Evolutionary conservation across 2,797 vertebrate genomes (phyloP), one percentile per base, ranked within the genome.

Genomic region (Rhinatrema bivittatum): DNA sequence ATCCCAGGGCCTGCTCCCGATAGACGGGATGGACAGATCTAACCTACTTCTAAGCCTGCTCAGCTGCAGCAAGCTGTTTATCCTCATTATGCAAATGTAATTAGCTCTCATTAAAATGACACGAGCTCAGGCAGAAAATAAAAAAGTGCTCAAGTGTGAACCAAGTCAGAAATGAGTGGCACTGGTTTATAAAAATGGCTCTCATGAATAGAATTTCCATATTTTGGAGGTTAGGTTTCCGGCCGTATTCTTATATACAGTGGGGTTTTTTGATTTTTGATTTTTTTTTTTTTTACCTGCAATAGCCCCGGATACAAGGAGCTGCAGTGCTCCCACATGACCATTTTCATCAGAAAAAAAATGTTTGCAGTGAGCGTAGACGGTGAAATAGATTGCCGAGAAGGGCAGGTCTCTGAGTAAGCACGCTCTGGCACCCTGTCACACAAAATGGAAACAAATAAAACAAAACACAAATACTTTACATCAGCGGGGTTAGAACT

Each of bases 401-500:
- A 99, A 99, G 50, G 96, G 96, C 84, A 99, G 97, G 82, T 99
- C 96, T 67, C 96, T 87, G 67, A 99, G 83, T 79, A 98, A 99
- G 74, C 95, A 99, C 1, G 96, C 96, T 86, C 99, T 98, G 62
- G 95, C 94, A 66, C 95, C 96, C 95, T 98, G 62, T 62, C 52
- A 69, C 34, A 46, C 10, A 54, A 42, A 50, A 60, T 64, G 55
- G 38, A 70, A 42, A 68, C 3, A 20, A 3, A 56, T n/a, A n/a
- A 57, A 40, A 32, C 20, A n/a, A n/a, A n/a, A n/a, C n/a, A n/a
- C n/a, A n/a, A n/a, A n/a, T n/a, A n/a, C n/a, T 50, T 60, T 45
- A 29, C 37, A 17, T 47, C 56, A 53, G 49, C 37, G 62, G 40
- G 35, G 31, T 40, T 35, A 32, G 23, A 55, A 46, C 10, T 25